Evolutionary conservation across 2,888 invertebrate genomes (phyloP), one percentile per base, ranked within the genome.

Genomic region (Drosophila paramelanica): DNA sequence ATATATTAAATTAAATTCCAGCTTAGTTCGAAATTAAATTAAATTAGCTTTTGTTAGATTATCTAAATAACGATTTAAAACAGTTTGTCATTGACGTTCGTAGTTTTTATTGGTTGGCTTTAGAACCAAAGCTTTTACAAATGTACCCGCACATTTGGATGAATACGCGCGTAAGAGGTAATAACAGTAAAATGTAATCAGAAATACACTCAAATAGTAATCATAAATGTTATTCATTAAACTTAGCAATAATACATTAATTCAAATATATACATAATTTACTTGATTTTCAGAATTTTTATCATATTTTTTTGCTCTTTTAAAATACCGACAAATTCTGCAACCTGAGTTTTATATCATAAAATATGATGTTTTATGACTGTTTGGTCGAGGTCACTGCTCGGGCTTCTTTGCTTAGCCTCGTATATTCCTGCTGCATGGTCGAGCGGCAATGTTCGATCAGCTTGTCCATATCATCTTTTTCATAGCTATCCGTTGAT

Each of bases 351-450:
- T 61, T 1, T 31, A 38, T 31, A 17, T 45, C 25, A 41, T n/a
- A 25, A 39, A 33, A 5, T 8, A 31, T 41, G 7, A 11, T 57
- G 23, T 41, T 52, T 66, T 88, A 88, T 53, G 69, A 55, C 25
- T 69, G 69, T 43, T 90, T 90, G 50, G 85, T 89, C 1, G 62
- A 67, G 60, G 73, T 76, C 11, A 78, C 46, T 41, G 77, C 62
- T 42, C 79, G 76, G 23, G 73, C 72, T 79, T 94, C 93, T 61
- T 93, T 91, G n/a, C 93, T 93, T 36, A 93, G 88, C 78, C 93
- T 92, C 46, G 93, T 92, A 70, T 94, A 96, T 76, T 94, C 94
- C 61, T 94, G 93, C 75, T 95, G 95, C 96, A 97, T 96, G 23
- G 93, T 90, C 43, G 93, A 92, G 88, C 95, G 95, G 14, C 95